Base-by-base conservation (phyloP, 2,888 invertebrate species). In the Gari tellinella region DNA sequence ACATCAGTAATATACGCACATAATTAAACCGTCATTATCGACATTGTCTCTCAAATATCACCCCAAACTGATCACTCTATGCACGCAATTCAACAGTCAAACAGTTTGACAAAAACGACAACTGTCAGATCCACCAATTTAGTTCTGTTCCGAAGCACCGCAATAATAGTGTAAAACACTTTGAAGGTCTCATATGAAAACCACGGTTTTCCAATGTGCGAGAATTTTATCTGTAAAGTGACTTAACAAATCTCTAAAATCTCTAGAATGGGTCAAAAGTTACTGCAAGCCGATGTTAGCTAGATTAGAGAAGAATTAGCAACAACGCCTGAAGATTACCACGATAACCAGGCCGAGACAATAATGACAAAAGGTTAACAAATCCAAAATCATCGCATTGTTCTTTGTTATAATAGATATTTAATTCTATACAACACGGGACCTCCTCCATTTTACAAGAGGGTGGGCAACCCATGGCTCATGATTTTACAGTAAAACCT, bases 21-120 rank as follows among this genome's bases (percentile, higher is more conserved):
- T 70, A 78, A 78, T 78, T 78, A 78, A 68, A 72, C 48, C 70
- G 64, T 60, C 56, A 78, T 78, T 74, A 78, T 74, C 63, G 40
- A 38, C 46, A 70, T 78, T 78, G 78, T 78, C 74, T 74, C 49
- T 66, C 52, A 48, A 64, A 56, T 31, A 41, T 63, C 61, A 63
- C 53, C 58, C 45, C 52, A 53, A 61, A 49, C 41, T 56, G 62
- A 73, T 78, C 66, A 62, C 41, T 57, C 57, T 48, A 8, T 58
- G 62, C 72, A 78, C 72, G 78, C 78, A 62, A 77, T 72, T 49
- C 60, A 31, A 31, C 31, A 31, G 4, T 31, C 31, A 31, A 31
- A 31, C 31, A 31, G 31, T 31, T 31, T 31, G 31, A 31, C 31
- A 31, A 31, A 31, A 31, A 31, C 31, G 31, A 31, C 31, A 31